Conservation (phyloP, 2,113 vertebrate genomes). For the Neodon shergylaensis region DNA sequence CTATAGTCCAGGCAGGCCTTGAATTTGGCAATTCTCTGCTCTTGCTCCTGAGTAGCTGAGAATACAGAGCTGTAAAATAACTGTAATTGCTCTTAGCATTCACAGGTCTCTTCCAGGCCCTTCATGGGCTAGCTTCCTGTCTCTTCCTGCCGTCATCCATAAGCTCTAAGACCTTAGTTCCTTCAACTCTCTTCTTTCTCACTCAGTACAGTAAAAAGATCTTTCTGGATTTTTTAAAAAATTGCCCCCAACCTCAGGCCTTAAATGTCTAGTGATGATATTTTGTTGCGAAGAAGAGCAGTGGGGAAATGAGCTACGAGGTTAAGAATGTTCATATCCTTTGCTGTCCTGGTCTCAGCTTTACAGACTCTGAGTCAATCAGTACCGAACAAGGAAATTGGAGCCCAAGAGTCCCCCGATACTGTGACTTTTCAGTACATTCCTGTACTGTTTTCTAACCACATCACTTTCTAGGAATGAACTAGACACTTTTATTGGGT, state of each 20-base stretch:
- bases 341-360: background rate
- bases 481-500: background rate
- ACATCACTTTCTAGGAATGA: background rate
- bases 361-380: constrained; percentile 23
- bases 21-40: background rate
- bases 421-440: background rate
- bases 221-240: background rate
- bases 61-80: background rate
- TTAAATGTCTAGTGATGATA: background rate
- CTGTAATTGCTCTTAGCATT: background rate
- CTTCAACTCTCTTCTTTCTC: background rate
- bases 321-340: background rate
- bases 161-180: background rate
- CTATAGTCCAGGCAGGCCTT: background rate
- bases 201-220: background rate
- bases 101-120: background rate
- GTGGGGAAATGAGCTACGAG: background rate
- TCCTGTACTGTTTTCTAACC: background rate
- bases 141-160: background rate
- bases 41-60: background rate
- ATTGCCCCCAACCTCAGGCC: background rate
- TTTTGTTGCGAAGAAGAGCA: background rate
- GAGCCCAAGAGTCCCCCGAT: background rate
- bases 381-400: background rate
- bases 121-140: background rate